Base-by-base conservation (phyloP, 2,113 vertebrate genomes). In the Numida meleagris region DNA sequence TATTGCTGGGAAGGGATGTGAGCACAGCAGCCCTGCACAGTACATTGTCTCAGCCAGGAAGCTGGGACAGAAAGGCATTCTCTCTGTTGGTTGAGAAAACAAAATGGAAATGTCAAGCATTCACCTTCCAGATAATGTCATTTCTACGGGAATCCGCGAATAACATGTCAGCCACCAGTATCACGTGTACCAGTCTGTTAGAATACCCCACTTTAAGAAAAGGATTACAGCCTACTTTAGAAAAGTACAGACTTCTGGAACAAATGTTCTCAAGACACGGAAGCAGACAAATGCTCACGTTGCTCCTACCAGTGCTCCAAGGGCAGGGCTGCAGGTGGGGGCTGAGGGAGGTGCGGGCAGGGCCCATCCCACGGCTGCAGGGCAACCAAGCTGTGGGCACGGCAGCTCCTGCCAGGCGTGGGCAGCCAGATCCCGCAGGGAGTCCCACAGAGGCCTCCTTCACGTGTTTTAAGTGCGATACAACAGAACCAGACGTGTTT, bases 1-100 rank as follows among this genome's bases (percentile, higher is more conserved):
- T 98, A 94, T 97, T 94, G 92, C 96, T 96, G 16, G 33, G 88
- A 96, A 82, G 82, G 95, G 95, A 96, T 91, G 78, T 95, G 82
- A 96, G 62, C 71, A 53, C 73, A 79, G 88, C 76, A 72, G 89
- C 71, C 46, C 68, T 33, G 70, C 33, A 53, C 82, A 0, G 85
- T 86, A 94, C 95, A 93, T 68, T 86, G 80, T 66, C 86, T 89
- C 78, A 72, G 92, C 77, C 77, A 78, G 90, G 96, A 97, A 96
- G 93, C 42, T 6, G 80, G 93, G 88, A 96, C 95, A 86, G 94
- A 95, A 86, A 92, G 88, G 74, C 88, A 94, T 90, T 96, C 93
- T 88, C 88, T 94, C 95, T 78, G 86, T 53, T 76, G 65, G 87
- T 46, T 23, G 57, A 85, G 95, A 88, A 90, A 95, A 93, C 36